phyloP scores from a whole-genome alignment of 2,113 vertebrate genomes.

The Zosterops lateralis region DNA sequence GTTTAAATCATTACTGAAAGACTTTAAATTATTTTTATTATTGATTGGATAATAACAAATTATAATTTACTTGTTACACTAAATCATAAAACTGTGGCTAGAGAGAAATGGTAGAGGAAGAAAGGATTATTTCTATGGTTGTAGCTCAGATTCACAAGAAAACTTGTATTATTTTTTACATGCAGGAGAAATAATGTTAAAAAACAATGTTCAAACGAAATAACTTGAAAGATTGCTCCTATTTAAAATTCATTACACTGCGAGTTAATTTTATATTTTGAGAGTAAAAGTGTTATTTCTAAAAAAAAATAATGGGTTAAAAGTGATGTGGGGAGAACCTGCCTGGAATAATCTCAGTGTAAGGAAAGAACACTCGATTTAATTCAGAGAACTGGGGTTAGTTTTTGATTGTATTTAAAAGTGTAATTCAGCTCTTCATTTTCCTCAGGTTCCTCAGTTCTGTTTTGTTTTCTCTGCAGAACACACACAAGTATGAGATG shows the following conservation, averaged over 20 bases:
- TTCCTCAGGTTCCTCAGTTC: not conserved
- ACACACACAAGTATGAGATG: not conserved
- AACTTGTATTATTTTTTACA: not conserved
- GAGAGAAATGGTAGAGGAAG: not conserved
- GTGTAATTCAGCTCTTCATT: not conserved
- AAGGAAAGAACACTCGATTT: not conserved
- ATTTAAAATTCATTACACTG: not conserved
- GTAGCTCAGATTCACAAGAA: not conserved
- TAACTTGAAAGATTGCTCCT: not conserved
- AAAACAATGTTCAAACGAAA: not conserved
- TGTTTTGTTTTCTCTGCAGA: conserved; percentile 37
- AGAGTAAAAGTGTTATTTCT: not conserved
- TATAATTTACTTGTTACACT: not conserved
- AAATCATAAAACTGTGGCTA: not conserved
- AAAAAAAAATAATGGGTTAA: not conserved
- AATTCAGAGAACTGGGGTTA: not conserved
- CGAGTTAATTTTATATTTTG: not conserved
- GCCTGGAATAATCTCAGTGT: not conserved
- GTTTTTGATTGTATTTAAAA: not conserved
- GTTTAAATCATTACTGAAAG: not conserved
- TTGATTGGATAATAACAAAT: not conserved
- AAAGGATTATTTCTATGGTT: not conserved
- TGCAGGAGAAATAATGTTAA: not conserved
- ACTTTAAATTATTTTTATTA: not conserved
- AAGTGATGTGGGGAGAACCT: not conserved